These are phyloP conservation scores for Anthopleura sola DNA, from an alignment of 64 coral and sea anemone genomes.

Conservation along the genomic window DNA sequence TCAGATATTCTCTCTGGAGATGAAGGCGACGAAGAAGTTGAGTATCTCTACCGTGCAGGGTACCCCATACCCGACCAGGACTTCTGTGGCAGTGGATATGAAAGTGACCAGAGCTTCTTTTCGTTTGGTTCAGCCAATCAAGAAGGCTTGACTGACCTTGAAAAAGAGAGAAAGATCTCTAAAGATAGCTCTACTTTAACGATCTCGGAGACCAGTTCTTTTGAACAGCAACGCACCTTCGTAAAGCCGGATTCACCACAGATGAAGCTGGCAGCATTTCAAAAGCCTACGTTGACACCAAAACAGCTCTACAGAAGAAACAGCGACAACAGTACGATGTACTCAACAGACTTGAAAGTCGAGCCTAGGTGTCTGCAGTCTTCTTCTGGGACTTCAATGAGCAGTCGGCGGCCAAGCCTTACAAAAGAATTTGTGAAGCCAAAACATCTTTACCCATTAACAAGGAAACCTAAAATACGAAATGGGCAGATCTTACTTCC, in stretches of 20 bases:
- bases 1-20: constrained; percentile 24
- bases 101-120: constrained; percentile 45
- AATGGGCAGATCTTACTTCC: neutral
- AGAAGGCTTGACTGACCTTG: constrained; percentile 11
- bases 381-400: constrained; percentile 1
- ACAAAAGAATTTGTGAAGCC: neutral
- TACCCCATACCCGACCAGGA: neutral
- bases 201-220: neutral
- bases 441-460: neutral
- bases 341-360: neutral
- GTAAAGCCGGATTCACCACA: neutral
- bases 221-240: neutral
- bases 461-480: constrained; percentile 7
- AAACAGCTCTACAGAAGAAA: constrained; percentile 11
- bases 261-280: neutral
- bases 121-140: constrained; percentile 6
- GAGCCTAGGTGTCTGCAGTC: neutral
- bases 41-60: constrained; percentile 33
- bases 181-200: constrained; percentile 2
- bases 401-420: neutral
- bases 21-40: constrained; percentile 29
- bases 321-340: neutral
- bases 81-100: constrained; percentile 41
- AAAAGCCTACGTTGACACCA: neutral
- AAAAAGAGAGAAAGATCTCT: constrained; percentile 11